Evolutionary conservation across 2,888 invertebrate genomes (phyloP).

Genomic region (Punctoribates punctum): DNA sequence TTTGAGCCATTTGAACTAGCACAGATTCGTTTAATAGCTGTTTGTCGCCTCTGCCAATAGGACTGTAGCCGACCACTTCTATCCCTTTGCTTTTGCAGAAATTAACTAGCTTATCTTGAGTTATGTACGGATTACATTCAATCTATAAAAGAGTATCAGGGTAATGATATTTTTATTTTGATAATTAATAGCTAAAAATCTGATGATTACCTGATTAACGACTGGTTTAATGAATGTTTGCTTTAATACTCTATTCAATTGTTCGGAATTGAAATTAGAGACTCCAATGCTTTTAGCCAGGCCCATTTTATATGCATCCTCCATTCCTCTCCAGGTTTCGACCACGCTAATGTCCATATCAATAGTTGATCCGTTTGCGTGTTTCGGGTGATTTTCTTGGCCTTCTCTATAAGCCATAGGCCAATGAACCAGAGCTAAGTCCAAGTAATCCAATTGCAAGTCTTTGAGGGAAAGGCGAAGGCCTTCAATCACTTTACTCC

Average conservation of each 20-base stretch:
- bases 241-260: slow-evolving; percentile 65
- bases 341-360: slow-evolving; percentile 65
- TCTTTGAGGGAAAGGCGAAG: slow-evolving; percentile 66
- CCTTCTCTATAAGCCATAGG: slow-evolving; percentile 67
- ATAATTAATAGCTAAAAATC: too few relatives aligned
- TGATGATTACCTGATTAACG: slow-evolving; percentile 51
- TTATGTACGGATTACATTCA: slow-evolving; percentile 74
- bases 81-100: slow-evolving; percentile 64
- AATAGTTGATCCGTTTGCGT: slow-evolving; percentile 61
- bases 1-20: slow-evolving; percentile 63
- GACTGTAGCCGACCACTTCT: slow-evolving; percentile 70
- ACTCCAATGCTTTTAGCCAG: slow-evolving; percentile 70
- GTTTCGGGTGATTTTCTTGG: slow-evolving; percentile 46
- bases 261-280: slow-evolving; percentile 74
- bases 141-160: not conserved
- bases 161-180: too few relatives aligned
- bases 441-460: slow-evolving; percentile 72
- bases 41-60: slow-evolving; percentile 64
- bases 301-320: slow-evolving; percentile 66
- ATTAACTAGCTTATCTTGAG: slow-evolving; percentile 61
- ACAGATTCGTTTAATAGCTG: slow-evolving; percentile 68
- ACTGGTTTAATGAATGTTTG: slow-evolving; percentile 56
- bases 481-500: slow-evolving; percentile 69
- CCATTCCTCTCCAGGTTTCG: slow-evolving; percentile 64
- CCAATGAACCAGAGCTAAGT: slow-evolving; percentile 88